These are phyloP conservation scores for Drosophila sp. DNA, from an alignment of 1,140 invertebrate genomes.

Conservation along the genomic window DNA sequence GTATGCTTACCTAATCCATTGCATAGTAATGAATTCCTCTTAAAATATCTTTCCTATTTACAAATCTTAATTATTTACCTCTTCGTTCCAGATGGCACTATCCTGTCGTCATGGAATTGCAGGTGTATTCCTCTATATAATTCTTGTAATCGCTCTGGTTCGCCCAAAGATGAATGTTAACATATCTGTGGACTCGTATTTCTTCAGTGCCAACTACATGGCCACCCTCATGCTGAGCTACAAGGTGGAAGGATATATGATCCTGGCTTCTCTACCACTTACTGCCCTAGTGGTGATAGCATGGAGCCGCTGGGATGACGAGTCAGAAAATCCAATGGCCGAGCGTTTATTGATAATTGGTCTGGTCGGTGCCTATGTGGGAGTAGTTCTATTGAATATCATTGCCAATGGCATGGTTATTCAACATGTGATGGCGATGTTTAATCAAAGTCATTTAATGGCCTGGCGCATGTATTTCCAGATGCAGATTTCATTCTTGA, in stretches of 20 bases:
- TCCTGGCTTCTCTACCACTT: conserved; percentile 28
- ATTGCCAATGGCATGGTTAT: conserved; percentile 31
- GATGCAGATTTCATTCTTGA: conserved; percentile 17
- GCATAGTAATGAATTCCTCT: too few species aligned
- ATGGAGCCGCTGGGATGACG: conserved; percentile 28
- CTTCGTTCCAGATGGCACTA: neutral
- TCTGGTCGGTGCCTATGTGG: conserved; percentile 9
- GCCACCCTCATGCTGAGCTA: conserved; percentile 24
- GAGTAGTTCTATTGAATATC: conserved; percentile 25
- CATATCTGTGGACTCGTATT: conserved; percentile 29
- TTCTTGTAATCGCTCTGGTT: conserved; percentile 28
- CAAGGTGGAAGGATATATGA: conserved; percentile 26
- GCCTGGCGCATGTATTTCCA: conserved; percentile 39
- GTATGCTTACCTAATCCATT: too few species aligned
- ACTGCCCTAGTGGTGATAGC: conserved; percentile 30
- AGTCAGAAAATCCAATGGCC: conserved; percentile 5
- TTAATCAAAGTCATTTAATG: conserved; percentile 24
- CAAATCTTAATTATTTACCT: too few species aligned
- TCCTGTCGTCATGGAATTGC: conserved; percentile 1
- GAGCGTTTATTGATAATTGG: neutral
- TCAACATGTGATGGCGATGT: conserved; percentile 27
- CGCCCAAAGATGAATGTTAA: conserved; percentile 43
- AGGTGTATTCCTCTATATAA: conserved; percentile 23
- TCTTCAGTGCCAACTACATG: conserved; percentile 18
- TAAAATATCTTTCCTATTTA: too few species aligned